These are phyloP conservation scores for Notodonta dromedarius DNA, from an alignment of 2,888 invertebrate genomes.

Conservation along the genomic window DNA sequence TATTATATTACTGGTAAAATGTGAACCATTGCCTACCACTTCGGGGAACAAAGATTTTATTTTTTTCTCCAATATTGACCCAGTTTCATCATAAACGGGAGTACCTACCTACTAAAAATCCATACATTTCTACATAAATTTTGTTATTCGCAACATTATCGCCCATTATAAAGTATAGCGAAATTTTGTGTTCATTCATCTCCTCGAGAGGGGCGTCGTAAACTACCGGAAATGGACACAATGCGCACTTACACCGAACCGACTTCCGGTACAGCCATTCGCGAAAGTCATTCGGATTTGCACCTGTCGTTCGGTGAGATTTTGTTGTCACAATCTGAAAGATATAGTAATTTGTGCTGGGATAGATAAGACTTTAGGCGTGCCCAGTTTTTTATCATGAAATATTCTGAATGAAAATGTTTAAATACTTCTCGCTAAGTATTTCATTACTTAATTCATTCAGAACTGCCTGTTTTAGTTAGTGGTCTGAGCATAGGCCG, in stretches of 20 bases:
- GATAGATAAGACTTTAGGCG: too few species aligned
- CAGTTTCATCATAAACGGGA: neutral
- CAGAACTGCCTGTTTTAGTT: too few species aligned
- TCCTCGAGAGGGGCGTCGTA: conserved; percentile 43
- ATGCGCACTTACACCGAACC: conserved; percentile 61
- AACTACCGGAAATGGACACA: conserved; percentile 76
- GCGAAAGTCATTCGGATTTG: conserved; percentile 20
- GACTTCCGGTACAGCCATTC: conserved; percentile 70
- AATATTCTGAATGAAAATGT: too few species aligned
- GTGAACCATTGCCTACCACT: too few species aligned
- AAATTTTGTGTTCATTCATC: conserved; percentile 50
- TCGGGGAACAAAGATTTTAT: too few species aligned
- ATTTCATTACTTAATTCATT: too few species aligned
- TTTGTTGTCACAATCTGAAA: neutral
- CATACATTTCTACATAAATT: neutral
- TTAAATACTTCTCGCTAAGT: too few species aligned
- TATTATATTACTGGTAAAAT: too few species aligned
- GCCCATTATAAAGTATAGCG: neutral
- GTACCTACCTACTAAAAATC: too few species aligned
- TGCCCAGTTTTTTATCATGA: too few species aligned
- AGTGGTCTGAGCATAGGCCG: too few species aligned
- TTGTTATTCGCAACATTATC: neutral
- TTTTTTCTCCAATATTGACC: neutral
- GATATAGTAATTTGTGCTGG: too few species aligned
- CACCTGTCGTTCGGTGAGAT: conserved; percentile 17